A percentile compares a stretch with the other conserved stretches of the same genome.
phyloP scores from a whole-genome alignment of 2,797 vertebrate species.

The Gymnothorax reevesii region DNA sequence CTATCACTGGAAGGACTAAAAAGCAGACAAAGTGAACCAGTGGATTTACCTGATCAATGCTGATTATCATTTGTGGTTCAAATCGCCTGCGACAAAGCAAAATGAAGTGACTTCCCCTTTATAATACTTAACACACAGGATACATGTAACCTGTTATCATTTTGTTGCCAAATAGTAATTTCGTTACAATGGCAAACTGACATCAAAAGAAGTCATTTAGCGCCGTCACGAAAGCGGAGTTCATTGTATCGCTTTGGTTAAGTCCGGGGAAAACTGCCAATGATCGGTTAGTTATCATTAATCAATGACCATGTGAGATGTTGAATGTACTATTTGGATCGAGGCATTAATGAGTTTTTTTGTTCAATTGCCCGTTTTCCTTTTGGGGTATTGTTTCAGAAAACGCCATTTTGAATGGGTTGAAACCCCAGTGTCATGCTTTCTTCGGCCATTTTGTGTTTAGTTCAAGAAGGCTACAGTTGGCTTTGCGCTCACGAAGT shows the following conservation, averaged over 20 bases:
- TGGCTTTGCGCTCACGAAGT: background rate
- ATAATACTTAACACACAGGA: background rate
- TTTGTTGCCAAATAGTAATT: background rate
- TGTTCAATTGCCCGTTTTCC: background rate
- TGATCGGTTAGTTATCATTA: background rate
- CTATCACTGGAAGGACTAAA: constrained; percentile 38
- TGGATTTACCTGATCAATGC: constrained; percentile 36
- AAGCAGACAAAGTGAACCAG: constrained; percentile 22
- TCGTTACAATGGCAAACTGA: background rate
- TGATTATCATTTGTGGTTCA: constrained; percentile 13
- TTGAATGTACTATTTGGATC: background rate
- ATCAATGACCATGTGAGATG: background rate
- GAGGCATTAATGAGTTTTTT: background rate
- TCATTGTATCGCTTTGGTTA: background rate
- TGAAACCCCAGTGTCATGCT: constrained; percentile 25
- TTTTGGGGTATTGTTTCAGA: background rate
- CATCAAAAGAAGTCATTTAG: background rate
- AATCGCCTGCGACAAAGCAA: constrained; percentile 5
- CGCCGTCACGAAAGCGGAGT: background rate
- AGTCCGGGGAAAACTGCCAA: background rate
- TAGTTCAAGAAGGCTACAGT: background rate
- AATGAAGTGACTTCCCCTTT: constrained; percentile 1
- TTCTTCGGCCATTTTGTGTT: constrained; percentile 49
- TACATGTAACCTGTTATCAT: background rate
- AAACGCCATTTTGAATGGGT: constrained; percentile 47